These are phyloP conservation scores for Fratercula arctica DNA, from an alignment of 2,797 vertebrate genomes.

Conservation along the genomic window DNA sequence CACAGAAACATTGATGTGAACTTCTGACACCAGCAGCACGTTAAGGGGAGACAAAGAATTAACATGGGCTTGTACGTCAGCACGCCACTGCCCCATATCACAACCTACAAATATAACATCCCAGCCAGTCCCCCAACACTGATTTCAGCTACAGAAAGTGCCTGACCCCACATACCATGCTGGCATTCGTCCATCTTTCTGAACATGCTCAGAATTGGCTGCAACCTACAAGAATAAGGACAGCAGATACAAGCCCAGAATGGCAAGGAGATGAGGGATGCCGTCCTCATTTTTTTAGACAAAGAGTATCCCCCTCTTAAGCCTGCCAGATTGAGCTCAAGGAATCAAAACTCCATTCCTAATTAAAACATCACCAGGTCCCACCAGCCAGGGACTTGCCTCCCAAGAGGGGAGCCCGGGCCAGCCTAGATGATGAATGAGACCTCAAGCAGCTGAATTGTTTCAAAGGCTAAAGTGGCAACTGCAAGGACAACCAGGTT, in stretches of 20 bases:
- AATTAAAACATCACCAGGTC: constrained; percentile 45
- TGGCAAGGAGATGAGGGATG: not conserved
- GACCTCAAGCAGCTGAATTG: constrained; percentile 1
- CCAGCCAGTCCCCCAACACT: not conserved
- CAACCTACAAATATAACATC: not conserved
- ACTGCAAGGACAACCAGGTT: not conserved
- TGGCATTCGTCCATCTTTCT: not conserved
- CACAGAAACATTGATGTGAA: not conserved
- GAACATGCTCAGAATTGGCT: not conserved
- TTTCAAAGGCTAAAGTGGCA: constrained; percentile 27
- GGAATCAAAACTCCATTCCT: constrained; percentile 24
- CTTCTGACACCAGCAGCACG: constrained; percentile 20
- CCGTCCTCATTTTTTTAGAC: not conserved
- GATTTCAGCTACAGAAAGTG: not conserved
- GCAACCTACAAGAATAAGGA: not conserved
- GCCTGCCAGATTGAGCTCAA: not conserved
- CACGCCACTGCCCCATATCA: not conserved
- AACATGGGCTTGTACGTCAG: not conserved
- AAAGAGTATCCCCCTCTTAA: not conserved
- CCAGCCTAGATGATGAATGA: constrained; percentile 24
- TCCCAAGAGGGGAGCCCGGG: not conserved
- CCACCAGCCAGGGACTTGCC: not conserved
- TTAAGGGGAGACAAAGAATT: constrained; percentile 26
- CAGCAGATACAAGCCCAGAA: not conserved
- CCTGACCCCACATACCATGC: not conserved